These are phyloP conservation scores for Horisme vitalbata DNA, from an alignment of 2,888 invertebrate genomes.

Conservation along the genomic window DNA sequence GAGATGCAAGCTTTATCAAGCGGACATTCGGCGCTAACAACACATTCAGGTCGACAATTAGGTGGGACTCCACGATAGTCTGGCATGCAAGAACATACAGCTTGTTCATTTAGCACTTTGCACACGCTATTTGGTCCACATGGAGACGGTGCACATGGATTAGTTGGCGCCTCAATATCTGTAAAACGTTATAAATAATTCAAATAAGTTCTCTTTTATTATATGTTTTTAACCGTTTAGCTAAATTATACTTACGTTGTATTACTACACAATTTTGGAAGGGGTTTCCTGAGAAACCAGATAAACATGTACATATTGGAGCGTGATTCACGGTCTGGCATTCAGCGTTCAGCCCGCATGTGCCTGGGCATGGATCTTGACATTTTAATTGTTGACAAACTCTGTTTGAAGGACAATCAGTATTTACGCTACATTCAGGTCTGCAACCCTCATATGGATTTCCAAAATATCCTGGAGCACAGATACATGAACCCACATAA, in stretches of 20 bases:
- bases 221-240: too few species aligned
- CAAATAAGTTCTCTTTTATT: neutral
- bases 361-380: constrained; percentile 88
- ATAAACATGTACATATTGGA: constrained; percentile 86
- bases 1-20: constrained; percentile 85
- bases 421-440: constrained; percentile 89
- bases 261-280: constrained; percentile 63
- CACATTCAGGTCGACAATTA: constrained; percentile 88
- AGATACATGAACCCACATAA: constrained; percentile 87
- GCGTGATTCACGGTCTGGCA: constrained; percentile 89
- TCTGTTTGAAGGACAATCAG: constrained; percentile 87
- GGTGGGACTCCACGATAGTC: constrained; percentile 86
- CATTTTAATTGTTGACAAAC: constrained; percentile 90
- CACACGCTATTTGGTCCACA: constrained; percentile 93
- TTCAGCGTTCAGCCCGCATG: constrained; percentile 88
- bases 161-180: constrained; percentile 55
- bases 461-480: constrained; percentile 85
- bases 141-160: constrained; percentile 90
- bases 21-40: constrained; percentile 88
- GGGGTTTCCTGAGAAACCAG: constrained; percentile 86
- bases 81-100: constrained; percentile 87
- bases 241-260: constrained; percentile 54
- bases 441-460: constrained; percentile 87
- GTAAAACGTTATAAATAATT: constrained; percentile 34
- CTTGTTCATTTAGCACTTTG: constrained; percentile 86